Base-by-base conservation (phyloP, 2,888 invertebrate genomes). In the Gordius sp. region DNA sequence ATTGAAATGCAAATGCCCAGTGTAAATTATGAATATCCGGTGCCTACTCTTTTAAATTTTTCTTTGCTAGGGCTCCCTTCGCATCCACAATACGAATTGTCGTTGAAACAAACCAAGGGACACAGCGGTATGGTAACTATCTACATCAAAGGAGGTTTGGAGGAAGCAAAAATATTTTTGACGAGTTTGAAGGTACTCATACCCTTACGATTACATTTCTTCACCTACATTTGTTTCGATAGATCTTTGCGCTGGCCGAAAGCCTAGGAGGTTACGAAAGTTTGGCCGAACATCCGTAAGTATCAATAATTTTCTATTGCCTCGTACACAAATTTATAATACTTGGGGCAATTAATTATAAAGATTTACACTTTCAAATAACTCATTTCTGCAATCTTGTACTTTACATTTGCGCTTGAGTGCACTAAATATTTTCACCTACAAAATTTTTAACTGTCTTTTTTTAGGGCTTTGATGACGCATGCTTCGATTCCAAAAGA, bases 231-330 rank as follows among this genome's bases (percentile, higher is more conserved):
- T 16, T n/a, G 39, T 39, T 39, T n/a, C 39, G n/a, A 57, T 28
- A 68, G 64, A 23, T 85, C 25, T 85, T 89, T 68, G 78, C 76
- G 1, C 69, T 87, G 57, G 91, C 91, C 2, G 91, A 89, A 68
- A 89, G 87, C 66, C 75, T 97, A 60, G 93, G 93, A 56, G 89
- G 89, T 58, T 85, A 80, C 65, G 89, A 93, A 68, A 86, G 85
- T 66, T 75, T 93, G 61, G 83, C 85, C 1, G 87, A 89, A 73
- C 74, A 89, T 62, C 91, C 91, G 58, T 62, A 41, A 56, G 61
- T 61, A 56, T 28, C 4, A 2, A 23, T 54, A 54, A 23, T 41
- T 41, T n/a, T 16, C 18, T 52, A 52, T 53, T 56, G 16, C 8
- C 13, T 13, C 52, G 4, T 52, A 39, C 39, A 39, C 39, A n/a